These are phyloP conservation scores for Cotesia chilonis DNA, from an alignment of 1,140 invertebrate species.

Conservation along the genomic window DNA sequence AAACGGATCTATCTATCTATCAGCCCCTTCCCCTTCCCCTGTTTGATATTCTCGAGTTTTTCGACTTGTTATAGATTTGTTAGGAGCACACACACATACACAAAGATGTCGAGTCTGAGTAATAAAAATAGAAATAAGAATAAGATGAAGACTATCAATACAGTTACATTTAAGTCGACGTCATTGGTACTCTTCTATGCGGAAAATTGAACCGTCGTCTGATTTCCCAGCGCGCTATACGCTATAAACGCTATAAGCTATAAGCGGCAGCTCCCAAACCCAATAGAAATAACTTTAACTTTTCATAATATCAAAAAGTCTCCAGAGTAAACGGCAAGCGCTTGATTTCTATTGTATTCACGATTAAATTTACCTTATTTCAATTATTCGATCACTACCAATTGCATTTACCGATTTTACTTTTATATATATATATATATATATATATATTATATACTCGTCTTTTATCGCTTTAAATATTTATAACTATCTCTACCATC, in stretches of 20 bases:
- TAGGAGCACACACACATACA: not conserved
- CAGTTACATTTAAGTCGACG: slow-evolving; percentile 16
- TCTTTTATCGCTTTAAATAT: no score
- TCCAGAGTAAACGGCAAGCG: not conserved
- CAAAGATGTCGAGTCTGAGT: not conserved
- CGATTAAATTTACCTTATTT: slow-evolving; percentile 15
- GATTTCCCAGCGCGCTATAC: slow-evolving; percentile 34
- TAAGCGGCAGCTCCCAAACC: no score
- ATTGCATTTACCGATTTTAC: no score
- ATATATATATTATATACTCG: no score
- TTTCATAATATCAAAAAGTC: slow-evolving; percentile 2
- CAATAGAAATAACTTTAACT: not conserved
- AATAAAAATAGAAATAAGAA: not conserved
- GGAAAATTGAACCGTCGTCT: slow-evolving; percentile 40
- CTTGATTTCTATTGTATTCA: slow-evolving; percentile 12
- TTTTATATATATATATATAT: no score
- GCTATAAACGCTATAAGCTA: not conserved
- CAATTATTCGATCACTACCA: not conserved
- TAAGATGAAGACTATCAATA: slow-evolving; percentile 4
- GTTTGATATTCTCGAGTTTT: not conserved
- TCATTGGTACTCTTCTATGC: slow-evolving; percentile 28
- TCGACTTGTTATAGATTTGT: slow-evolving; percentile 1
- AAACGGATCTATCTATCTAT: slow-evolving; percentile 36
- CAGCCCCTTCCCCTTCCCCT: not conserved
- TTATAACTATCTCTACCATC: no score